Percentiles rank a stretch among this genome's conserved stretches.
These are phyloP conservation scores for Mythimna ferrago DNA, from an alignment of 2,888 invertebrate genomes.

Conservation along the genomic window DNA sequence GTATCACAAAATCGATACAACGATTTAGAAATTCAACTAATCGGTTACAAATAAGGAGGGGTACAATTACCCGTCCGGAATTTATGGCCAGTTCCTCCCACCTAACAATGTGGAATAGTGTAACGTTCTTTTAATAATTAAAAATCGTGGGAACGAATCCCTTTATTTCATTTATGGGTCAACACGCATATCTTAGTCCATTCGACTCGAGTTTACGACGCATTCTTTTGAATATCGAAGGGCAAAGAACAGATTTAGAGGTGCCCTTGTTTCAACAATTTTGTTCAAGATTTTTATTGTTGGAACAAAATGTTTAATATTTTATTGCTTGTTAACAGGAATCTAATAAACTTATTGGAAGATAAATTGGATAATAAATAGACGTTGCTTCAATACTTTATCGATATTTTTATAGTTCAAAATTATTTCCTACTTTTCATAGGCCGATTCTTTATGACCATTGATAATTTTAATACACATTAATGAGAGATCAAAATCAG, in stretches of 20 bases:
- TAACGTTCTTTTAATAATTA: conserved; percentile 68
- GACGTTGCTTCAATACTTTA: background rate
- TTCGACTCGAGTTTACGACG: conserved; percentile 54
- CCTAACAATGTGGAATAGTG: conserved; percentile 69
- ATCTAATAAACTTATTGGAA: conserved; percentile 26
- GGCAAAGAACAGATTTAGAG: conserved; percentile 52
- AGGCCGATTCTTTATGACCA: background rate
- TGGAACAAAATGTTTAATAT: conserved; percentile 16
- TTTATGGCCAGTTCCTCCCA: conserved; percentile 76
- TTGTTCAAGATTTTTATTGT: conserved; percentile 34
- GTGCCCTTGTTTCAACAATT: conserved; percentile 44
- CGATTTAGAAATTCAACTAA: conserved; percentile 68
- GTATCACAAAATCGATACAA: conserved; percentile 63
- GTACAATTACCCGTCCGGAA: conserved; percentile 73
- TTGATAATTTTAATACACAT: background rate
- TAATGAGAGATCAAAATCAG: no score
- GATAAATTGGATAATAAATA: conserved; percentile 30
- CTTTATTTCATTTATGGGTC: conserved; percentile 67
- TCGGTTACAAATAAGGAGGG: conserved; percentile 68
- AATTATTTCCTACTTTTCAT: conserved; percentile 8
- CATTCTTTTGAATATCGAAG: conserved; percentile 44
- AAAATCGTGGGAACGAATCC: conserved; percentile 73
- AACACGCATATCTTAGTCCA: conserved; percentile 51
- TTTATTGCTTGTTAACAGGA: conserved; percentile 37
- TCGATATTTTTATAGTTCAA: conserved; percentile 24